Evolutionary conservation across 2,888 invertebrate genomes (phyloP).

Genomic region (Tipula unca): DNA sequence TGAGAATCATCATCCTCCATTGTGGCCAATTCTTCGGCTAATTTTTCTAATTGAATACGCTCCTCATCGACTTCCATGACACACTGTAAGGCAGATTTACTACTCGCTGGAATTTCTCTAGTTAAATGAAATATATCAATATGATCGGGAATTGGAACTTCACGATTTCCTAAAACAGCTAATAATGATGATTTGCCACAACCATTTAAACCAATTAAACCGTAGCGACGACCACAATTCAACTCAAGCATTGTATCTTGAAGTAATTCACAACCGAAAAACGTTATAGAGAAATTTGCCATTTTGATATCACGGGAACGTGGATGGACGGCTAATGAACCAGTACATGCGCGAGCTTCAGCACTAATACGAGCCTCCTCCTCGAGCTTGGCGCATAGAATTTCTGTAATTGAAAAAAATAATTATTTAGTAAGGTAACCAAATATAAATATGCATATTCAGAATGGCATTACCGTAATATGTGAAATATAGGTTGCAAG

Average conservation of each 20-base stretch:
- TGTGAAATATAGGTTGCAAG: no score
- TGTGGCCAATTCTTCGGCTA: constrained; percentile 82
- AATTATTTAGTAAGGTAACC: background rate
- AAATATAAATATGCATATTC: background rate
- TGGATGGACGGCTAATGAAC: constrained; percentile 89
- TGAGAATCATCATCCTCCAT: constrained; percentile 87
- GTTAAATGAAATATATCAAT: constrained; percentile 97
- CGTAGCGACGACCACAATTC: constrained; percentile 95
- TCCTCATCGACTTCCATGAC: constrained; percentile 99
- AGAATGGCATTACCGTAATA: background rate
- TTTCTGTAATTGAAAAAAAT: constrained; percentile 48
- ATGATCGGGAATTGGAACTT: constrained; percentile 92
- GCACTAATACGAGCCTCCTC: constrained; percentile 88
- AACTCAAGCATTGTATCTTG: constrained; percentile 94
- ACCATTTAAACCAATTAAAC: constrained; percentile 94
- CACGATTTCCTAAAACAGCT: constrained; percentile 82
- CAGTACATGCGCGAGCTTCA: constrained; percentile 89
- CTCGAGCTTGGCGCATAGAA: constrained; percentile 77
- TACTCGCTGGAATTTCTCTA: constrained; percentile 96
- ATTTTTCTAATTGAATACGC: constrained; percentile 76
- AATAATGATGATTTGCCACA: constrained; percentile 96
- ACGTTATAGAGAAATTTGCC: constrained; percentile 92
- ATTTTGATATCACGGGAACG: constrained; percentile 95
- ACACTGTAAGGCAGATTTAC: constrained; percentile 89
- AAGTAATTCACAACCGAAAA: constrained; percentile 93